phyloP scores from a whole-genome alignment of 2,888 invertebrate genomes.

The Zaprionus lineosus region DNA sequence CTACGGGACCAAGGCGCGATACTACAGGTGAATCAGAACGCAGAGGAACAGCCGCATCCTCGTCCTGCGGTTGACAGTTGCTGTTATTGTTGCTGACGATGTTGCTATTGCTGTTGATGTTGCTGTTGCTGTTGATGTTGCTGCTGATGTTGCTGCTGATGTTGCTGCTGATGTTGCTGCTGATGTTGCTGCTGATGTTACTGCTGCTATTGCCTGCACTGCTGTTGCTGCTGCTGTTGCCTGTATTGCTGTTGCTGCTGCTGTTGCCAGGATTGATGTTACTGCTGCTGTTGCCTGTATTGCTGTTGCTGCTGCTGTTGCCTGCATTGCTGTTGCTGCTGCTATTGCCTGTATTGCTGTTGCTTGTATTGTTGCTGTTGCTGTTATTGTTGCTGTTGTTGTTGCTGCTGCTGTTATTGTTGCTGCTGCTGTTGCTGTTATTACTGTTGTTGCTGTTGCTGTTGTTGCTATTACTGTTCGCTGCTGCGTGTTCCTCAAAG shows the following conservation, averaged over 20 bases:
- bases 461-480: conserved; percentile 52
- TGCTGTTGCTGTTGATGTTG: conserved; percentile 4
- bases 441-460: background rate
- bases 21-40: conserved; percentile 80
- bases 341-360: conserved; percentile 2
- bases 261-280: no score
- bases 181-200: conserved; percentile 78
- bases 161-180: no score
- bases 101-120: conserved; percentile 44
- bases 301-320: no score
- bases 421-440: conserved; percentile 3
- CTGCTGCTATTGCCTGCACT: conserved; percentile 58
- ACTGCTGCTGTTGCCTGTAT: conserved; percentile 83
- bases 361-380: conserved; percentile 2
- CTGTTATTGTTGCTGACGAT: conserved; percentile 72
- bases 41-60: conserved; percentile 78
- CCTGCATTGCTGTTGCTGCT: no score
- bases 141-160: conserved; percentile 54
- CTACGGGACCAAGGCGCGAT: conserved; percentile 77
- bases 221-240: no score
- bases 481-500: conserved; percentile 86
- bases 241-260: conserved; percentile 80
- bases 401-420: conserved; percentile 44
- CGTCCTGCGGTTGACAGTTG: conserved; percentile 87
- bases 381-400: no score